phyloP scores from a whole-genome alignment of 1,140 invertebrate genomes.

The Agrilus planipennis region DNA sequence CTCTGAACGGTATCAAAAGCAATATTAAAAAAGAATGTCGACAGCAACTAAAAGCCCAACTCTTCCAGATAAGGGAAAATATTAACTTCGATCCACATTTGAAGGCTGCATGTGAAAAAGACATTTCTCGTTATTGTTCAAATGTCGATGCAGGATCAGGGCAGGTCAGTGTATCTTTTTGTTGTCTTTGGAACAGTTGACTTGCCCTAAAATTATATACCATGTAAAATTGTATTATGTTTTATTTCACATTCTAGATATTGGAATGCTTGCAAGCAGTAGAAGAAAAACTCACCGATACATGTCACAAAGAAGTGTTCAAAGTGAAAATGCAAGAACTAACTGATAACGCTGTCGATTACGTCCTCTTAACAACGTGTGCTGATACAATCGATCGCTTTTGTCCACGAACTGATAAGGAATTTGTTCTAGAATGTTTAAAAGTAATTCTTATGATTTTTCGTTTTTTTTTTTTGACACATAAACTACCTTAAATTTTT shows the following conservation, averaged over 20 bases:
- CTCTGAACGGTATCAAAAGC: slow-evolving; percentile 62
- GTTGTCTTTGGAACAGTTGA: not conserved
- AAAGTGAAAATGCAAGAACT: slow-evolving; percentile 75
- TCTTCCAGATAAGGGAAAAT: slow-evolving; percentile 80
- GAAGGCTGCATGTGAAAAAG: slow-evolving; percentile 57
- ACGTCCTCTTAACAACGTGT: slow-evolving; percentile 69
- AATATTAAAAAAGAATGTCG: slow-evolving; percentile 75
- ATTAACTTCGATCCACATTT: slow-evolving; percentile 75
- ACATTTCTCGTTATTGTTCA: slow-evolving; percentile 64
- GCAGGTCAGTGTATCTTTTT: slow-evolving; percentile 44
- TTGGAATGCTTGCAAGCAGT: slow-evolving; percentile 76
- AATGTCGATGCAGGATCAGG: slow-evolving; percentile 64
- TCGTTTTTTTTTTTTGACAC: no score
- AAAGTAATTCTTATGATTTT: slow-evolving; percentile 36
- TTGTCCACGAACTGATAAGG: slow-evolving; percentile 55
- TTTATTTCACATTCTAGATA: slow-evolving; percentile 43
- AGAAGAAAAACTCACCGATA: slow-evolving; percentile 46
- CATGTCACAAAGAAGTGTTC: slow-evolving; percentile 73
- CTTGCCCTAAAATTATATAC: not conserved
- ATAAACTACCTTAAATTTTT: no score
- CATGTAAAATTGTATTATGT: slow-evolving; percentile 9
- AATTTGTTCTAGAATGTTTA: slow-evolving; percentile 58
- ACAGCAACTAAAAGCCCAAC: slow-evolving; percentile 75
- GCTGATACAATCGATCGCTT: slow-evolving; percentile 72
- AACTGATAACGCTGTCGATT: slow-evolving; percentile 74